Conservation (phyloP, 2,888 invertebrate genomes). For the Cerastis rubricosa region DNA sequence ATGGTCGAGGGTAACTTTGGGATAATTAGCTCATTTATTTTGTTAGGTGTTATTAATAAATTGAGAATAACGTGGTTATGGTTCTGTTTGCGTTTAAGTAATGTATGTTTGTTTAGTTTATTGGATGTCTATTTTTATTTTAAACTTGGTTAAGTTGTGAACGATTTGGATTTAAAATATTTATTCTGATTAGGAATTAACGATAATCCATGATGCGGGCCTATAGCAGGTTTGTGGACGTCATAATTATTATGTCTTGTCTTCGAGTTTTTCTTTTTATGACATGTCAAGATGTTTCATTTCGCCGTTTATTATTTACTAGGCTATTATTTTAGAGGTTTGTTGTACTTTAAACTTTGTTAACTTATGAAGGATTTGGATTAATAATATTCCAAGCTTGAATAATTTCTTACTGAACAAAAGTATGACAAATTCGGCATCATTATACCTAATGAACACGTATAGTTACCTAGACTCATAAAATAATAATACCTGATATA, state of each 20-base stretch:
- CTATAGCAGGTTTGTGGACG: not conserved
- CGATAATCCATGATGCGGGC: not conserved
- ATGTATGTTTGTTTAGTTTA: not conserved
- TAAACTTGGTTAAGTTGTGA: not conserved
- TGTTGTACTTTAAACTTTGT: not conserved
- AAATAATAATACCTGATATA: not conserved
- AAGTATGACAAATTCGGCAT: not conserved
- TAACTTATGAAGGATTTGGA: not conserved
- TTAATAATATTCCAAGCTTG: not conserved
- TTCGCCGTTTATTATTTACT: not conserved
- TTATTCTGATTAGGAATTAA: not conserved
- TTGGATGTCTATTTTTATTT: not conserved
- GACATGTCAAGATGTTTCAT: not conserved
- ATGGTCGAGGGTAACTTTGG: conserved; percentile 48
- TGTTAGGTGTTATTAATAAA: conserved; percentile 38
- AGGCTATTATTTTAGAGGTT: not conserved
- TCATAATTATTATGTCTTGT: not conserved
- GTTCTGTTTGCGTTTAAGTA: not conserved
- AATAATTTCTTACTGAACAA: not conserved
- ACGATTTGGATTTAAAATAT: not conserved
- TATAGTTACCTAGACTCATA: not conserved
- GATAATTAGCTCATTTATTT: conserved; percentile 57
- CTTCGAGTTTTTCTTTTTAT: not conserved
- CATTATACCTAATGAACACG: not conserved
- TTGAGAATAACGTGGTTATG: conserved; percentile 8